phyloP scores from a whole-genome alignment of 2,888 invertebrate species.

The Polietes domitor region DNA sequence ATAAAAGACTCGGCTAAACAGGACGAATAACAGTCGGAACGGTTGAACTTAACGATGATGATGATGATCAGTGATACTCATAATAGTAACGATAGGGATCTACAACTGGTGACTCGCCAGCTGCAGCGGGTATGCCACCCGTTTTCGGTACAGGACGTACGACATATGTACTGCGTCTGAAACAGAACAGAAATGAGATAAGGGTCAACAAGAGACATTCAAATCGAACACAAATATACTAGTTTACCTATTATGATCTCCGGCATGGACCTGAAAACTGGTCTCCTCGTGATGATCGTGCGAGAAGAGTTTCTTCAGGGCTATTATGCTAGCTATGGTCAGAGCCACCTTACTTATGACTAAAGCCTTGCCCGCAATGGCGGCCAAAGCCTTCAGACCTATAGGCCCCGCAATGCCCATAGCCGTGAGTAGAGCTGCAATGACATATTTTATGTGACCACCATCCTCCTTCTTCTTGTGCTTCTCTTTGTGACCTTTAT shows the following conservation, averaged over 20 bases:
- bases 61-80: constrained; percentile 79
- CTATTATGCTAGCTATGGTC: constrained; percentile 87
- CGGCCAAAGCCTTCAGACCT: constrained; percentile 86
- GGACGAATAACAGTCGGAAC: constrained; percentile 9
- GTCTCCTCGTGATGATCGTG: constrained; percentile 85
- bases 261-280: constrained; percentile 87
- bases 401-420: constrained; percentile 87
- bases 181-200: constrained; percentile 39
- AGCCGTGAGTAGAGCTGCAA: constrained; percentile 84
- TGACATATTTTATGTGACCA: constrained; percentile 81
- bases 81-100: constrained; percentile 85
- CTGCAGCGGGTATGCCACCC: constrained; percentile 72
- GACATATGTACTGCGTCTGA: constrained; percentile 84
- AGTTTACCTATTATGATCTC: constrained; percentile 83
- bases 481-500: constrained; percentile 58
- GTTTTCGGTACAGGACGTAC: constrained; percentile 83
- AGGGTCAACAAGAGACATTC: background rate
- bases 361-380: constrained; percentile 87
- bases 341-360: constrained; percentile 88
- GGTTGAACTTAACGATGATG: background rate
- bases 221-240: background rate
- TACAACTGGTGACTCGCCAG: constrained; percentile 77
- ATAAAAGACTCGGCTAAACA: constrained; percentile 50
- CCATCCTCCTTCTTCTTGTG: constrained; percentile 80
- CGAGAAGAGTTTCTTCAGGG: constrained; percentile 87